phyloP scores from a whole-genome alignment of 2,888 invertebrate genomes.

The Saturnia japonica region DNA sequence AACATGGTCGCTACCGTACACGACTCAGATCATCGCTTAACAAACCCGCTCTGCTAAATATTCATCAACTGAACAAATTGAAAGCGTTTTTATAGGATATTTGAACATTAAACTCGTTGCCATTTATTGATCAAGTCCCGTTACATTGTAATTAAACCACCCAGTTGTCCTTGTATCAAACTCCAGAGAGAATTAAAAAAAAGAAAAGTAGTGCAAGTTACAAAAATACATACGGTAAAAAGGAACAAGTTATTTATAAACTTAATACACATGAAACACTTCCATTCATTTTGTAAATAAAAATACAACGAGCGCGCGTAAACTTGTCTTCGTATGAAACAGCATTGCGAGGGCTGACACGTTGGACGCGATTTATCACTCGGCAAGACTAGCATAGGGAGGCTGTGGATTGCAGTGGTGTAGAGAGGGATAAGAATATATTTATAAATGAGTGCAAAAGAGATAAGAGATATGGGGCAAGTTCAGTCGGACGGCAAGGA shows the following conservation, averaged over 20 bases:
- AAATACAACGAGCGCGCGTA: slow-evolving; percentile 59
- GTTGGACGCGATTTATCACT: slow-evolving; percentile 69
- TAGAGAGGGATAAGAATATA: slow-evolving; percentile 36
- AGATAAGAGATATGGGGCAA: slow-evolving; percentile 47
- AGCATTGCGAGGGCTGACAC: slow-evolving; percentile 64
- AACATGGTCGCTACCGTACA: slow-evolving; percentile 53
- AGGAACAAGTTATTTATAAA: slow-evolving; percentile 62
- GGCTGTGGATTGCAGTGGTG: slow-evolving; percentile 29
- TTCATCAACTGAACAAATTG: slow-evolving; percentile 66
- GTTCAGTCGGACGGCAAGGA: slow-evolving; percentile 64
- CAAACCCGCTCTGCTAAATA: slow-evolving; percentile 63
- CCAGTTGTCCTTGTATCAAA: slow-evolving; percentile 57
- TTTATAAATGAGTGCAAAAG: slow-evolving; percentile 41
- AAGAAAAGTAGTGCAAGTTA: slow-evolving; percentile 41
- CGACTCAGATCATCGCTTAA: slow-evolving; percentile 40
- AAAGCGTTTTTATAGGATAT: slow-evolving; percentile 58
- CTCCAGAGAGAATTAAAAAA: slow-evolving; percentile 46
- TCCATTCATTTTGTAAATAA: slow-evolving; percentile 68
- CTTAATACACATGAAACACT: slow-evolving; percentile 56
- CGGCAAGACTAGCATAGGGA: slow-evolving; percentile 58
- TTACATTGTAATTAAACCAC: slow-evolving; percentile 67
- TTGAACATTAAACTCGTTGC: slow-evolving; percentile 50
- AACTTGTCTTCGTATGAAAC: slow-evolving; percentile 56
- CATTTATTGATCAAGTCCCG: slow-evolving; percentile 55
- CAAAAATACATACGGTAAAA: slow-evolving; percentile 50